A percentile compares a stretch with the other conserved stretches of the same genome.
Evolutionary conservation across 2,113 vertebrate species (phyloP).

Genomic region (Balaenoptera acutorostrata): DNA sequence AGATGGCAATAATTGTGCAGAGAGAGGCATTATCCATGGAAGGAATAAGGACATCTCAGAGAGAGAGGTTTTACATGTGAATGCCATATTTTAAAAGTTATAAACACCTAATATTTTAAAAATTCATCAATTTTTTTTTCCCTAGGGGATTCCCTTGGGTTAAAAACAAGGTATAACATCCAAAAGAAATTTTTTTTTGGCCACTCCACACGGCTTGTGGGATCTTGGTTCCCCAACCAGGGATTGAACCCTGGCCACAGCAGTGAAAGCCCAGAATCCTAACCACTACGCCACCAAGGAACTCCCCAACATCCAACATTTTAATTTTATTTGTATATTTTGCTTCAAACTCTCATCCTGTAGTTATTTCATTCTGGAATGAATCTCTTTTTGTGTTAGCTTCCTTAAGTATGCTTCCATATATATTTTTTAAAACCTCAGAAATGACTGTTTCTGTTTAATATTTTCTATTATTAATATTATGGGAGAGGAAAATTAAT

Average conservation of each 20-base stretch:
- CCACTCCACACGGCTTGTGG: fast-evolving
- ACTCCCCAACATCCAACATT: not conserved
- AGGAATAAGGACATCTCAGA: not conserved
- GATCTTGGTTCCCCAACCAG: too few relatives aligned
- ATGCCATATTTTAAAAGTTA: not conserved
- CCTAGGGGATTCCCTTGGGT: not conserved
- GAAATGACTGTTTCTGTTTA: not conserved
- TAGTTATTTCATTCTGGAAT: not conserved
- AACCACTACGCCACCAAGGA: too few relatives aligned
- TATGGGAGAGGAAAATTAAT: not conserved
- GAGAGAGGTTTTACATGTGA: not conserved
- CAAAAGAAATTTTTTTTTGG: too few relatives aligned
- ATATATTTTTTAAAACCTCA: not conserved
- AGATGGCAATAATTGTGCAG: not conserved
- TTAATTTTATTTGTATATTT: not conserved
- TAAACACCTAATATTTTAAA: not conserved
- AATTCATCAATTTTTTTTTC: not conserved
- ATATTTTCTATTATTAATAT: not conserved
- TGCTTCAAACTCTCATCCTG: not conserved
- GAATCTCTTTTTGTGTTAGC: not conserved
- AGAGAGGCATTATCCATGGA: not conserved
- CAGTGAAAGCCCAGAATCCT: too few relatives aligned
- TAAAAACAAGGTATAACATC: not conserved
- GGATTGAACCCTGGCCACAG: too few relatives aligned
- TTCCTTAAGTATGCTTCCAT: not conserved